Evolutionary conservation across 2,113 vertebrate species (phyloP).

Genomic region (Natator depressus): DNA sequence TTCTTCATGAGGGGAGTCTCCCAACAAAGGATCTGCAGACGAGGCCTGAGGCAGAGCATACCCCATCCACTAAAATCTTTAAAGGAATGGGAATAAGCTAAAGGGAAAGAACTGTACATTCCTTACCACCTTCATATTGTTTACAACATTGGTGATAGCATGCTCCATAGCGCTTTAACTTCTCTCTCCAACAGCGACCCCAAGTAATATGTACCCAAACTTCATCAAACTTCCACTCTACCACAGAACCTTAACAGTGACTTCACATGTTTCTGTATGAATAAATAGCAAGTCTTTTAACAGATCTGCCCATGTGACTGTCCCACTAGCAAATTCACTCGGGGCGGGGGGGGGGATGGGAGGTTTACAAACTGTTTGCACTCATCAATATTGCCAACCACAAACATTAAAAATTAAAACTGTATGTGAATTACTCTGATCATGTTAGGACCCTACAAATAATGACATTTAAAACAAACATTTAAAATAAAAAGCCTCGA

Average conservation of each 20-base stretch:
- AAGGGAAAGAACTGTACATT: not conserved
- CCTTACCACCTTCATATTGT: not conserved
- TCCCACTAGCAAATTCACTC: not conserved
- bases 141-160: rapidly evolving
- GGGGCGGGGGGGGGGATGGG: rapidly evolving
- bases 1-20: not conserved
- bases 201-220: not conserved
- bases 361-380: not conserved
- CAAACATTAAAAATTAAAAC: not conserved
- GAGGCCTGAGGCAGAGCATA: not conserved
- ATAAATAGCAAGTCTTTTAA: not conserved
- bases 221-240: not conserved
- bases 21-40: not conserved
- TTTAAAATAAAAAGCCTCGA: not conserved
- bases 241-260: not conserved
- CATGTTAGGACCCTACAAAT: not conserved
- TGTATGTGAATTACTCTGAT: no score
- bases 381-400: not conserved
- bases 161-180: not conserved
- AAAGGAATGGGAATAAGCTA: not conserved
- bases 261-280: not conserved
- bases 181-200: not conserved
- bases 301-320: not conserved
- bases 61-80: not conserved
- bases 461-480: not conserved